Base-by-base conservation (phyloP, 2,888 invertebrate genomes). In the Argyra leucocephala region DNA sequence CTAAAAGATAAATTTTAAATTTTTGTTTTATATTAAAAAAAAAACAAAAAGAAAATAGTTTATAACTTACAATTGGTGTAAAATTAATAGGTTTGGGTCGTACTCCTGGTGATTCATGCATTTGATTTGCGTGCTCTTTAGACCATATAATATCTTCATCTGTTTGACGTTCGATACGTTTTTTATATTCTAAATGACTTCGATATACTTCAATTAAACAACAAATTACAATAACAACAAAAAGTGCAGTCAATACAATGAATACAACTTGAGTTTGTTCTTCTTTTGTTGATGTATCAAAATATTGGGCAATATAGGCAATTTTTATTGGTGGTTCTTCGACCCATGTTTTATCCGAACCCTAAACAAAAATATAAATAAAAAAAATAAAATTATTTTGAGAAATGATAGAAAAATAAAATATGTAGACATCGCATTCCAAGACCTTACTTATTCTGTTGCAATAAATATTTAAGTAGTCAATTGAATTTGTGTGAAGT, bases 221-320 rank as follows among this genome's bases (percentile, higher is more conserved):
- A 67, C 85, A 85, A 66, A 88, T 76, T 15, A 86, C 84, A 73
- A 86, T 88, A 22, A 88, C 80, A 59, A 90, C 81, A 75, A 93
- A 90, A 67, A 93, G 82, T 57, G 87, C 85, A 57, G 89, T 88
- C 61, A 93, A 82, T 1, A 88, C 86, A 69, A 93, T 87, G 73
- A 93, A 91, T 66, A 93, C 84, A 71, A 91, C 88, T 81, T 89
- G 88, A 1, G 88, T 88, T 66, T 88, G 88, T 73, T 91, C 90
- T 77, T 92, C 91, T 75, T 90, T 88, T 57, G 87, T 83, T 21
- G 89, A 88, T 18, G 86, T 85, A 70, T 88, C 86, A 48, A 88
- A 86, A 76, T 89, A 88, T 48, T 86, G 81, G 1, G 90, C 88
- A 72, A 88, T 87, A 76, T 91, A 92, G 0, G 88, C 84, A 15